phyloP scores from a whole-genome alignment of 2,113 vertebrate species.

The Clarias gariepinus region DNA sequence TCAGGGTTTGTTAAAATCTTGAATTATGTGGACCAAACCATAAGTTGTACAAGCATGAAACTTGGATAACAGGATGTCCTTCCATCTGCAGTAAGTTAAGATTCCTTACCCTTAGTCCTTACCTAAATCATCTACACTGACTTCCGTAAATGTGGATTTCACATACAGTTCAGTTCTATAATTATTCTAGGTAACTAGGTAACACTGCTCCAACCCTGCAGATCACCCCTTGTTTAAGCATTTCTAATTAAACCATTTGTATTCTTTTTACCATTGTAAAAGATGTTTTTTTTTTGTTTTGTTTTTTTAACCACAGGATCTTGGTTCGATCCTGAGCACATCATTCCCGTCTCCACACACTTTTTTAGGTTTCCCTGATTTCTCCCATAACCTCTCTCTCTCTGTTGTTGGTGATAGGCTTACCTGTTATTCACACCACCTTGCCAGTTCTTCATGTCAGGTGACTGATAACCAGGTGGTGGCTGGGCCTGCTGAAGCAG shows the following conservation, averaged over 20 bases:
- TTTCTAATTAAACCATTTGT: background rate
- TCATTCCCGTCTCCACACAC: background rate
- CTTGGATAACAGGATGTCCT: too few relatives aligned
- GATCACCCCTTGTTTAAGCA: background rate
- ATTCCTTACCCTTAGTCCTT: background rate
- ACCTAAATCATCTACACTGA: background rate
- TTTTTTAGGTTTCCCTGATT: background rate
- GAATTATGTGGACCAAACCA: background rate
- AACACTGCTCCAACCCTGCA: background rate
- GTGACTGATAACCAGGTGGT: slow-evolving; percentile 85
- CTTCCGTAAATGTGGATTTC: background rate
- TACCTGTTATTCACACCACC: slow-evolving; percentile 81
- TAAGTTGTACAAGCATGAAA: background rate
- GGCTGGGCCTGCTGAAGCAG: slow-evolving; percentile 84
- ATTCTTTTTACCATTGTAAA: background rate
- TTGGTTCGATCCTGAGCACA: background rate
- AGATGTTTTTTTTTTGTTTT: too few relatives aligned
- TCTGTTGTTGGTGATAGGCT: background rate
- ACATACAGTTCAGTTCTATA: background rate
- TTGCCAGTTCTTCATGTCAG: slow-evolving; percentile 92
- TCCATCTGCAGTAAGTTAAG: background rate
- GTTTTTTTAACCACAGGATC: background rate
- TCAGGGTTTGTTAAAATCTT: too few relatives aligned
- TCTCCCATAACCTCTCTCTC: background rate
- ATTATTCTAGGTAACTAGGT: background rate